Evolutionary conservation across 1,140 invertebrate genomes (phyloP), one percentile per base, ranked within the genome.

Genomic region (Choristoneura fumiferana): DNA sequence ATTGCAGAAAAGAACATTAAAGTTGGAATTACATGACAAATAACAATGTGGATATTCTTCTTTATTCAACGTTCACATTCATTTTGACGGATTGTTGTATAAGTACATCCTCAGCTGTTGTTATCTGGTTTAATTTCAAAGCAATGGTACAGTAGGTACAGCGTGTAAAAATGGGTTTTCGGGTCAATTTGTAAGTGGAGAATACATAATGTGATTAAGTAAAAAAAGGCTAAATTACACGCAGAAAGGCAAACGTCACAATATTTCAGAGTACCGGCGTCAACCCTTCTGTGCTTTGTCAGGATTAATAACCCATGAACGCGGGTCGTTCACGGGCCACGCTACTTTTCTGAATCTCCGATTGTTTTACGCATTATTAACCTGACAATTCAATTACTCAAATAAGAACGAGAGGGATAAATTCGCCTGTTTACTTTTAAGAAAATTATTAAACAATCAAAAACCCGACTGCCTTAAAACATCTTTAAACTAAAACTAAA

Each of bases 351-450:
- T 70, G 78, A 81, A 80, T 84, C 79, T 76, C 63, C 71, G 81
- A 87, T 85, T 88, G 84, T 86, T 88, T 88, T 82, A 84, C 84
- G 85, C 84, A 79, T 87, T 81, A 84, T 88, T 88, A 87, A 87
- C 76, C 78, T 71, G 56, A 71, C 85, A 85, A 85, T 85, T 56
- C 80, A 88, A 88, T 88, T 88, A 85, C 73, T 65, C 73, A 76
- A 75, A 78, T 75, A 74, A 81, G 69, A 76, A 78, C 76, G 71
- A 82, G 69, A 66, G 69, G 71, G 66, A 77, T 61, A 74, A 73
- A 49, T 69, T 63, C 57, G 37, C 58, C 65, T 62, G 54, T 57
- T 60, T 17, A 38, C 60, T 60, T 36, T 40, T 49, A 58, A 45
- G 18, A 54, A 54, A 57, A 13, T 1, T 45, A 39, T 58, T 36